These are phyloP conservation scores for Takifugu ocellatus DNA, from an alignment of 2,797 vertebrate species.

Conservation along the genomic window DNA sequence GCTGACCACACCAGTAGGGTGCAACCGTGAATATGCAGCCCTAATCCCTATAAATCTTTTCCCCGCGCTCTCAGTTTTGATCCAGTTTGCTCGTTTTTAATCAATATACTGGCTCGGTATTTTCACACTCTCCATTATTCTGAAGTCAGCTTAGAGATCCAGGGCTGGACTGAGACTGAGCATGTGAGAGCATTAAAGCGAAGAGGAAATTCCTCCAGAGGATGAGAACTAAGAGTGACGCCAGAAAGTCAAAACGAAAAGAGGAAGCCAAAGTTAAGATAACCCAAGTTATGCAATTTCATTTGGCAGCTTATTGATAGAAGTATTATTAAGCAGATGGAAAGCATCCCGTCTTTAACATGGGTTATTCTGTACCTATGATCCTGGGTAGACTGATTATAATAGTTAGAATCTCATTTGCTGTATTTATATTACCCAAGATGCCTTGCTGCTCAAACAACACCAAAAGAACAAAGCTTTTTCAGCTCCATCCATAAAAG, in stretches of 20 bases:
- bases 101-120: conserved; percentile 5
- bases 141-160: conserved; percentile 55
- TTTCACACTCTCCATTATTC: conserved; percentile 39
- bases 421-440: no score
- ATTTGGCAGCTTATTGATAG: background rate
- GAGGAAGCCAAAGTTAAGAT: conserved; percentile 33
- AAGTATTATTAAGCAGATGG: background rate
- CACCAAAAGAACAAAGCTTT: no score
- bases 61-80: conserved; percentile 1
- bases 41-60: background rate
- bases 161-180: conserved; percentile 42
- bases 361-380: no score
- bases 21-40: no score
- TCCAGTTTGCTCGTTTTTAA: conserved; percentile 7
- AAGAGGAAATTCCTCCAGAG: conserved; percentile 63
- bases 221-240: conserved; percentile 47
- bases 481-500: no score
- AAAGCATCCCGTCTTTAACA: no score
- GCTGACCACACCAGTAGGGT: no score
- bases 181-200: conserved; percentile 68
- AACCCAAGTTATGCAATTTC: conserved; percentile 13
- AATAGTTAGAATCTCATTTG: no score
- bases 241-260: conserved; percentile 26
- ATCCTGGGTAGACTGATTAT: background rate
- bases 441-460: no score